These are phyloP conservation scores for Coronaproctus castanopsis DNA, from an alignment of 2,888 invertebrate species.

Conservation along the genomic window DNA sequence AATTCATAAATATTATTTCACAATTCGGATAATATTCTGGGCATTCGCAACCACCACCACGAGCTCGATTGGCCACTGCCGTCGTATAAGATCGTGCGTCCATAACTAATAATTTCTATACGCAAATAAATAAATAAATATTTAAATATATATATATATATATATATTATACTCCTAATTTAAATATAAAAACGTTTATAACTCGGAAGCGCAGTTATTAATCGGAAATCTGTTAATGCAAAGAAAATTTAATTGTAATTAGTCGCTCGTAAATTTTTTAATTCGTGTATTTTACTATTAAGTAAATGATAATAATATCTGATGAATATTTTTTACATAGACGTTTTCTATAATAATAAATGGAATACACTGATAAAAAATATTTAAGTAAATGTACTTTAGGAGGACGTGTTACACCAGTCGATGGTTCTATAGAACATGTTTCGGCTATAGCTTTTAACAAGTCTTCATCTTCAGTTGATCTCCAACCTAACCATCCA, in stretches of 20 bases:
- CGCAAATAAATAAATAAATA: conserved; percentile 14
- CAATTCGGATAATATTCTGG: conserved; percentile 86
- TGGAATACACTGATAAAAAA: too few relatives aligned
- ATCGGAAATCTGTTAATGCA: too few relatives aligned
- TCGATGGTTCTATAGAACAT: conserved; percentile 29
- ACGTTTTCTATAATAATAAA: too few relatives aligned
- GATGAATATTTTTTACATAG: too few relatives aligned
- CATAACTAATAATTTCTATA: conserved; percentile 63
- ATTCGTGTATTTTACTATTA: too few relatives aligned
- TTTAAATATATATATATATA: neutral
- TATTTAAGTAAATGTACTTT: conserved; percentile 11
- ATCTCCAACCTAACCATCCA: conserved; percentile 87
- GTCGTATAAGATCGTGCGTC: conserved; percentile 93
- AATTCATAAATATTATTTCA: conserved; percentile 90
- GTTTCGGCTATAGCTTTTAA: conserved; percentile 64
- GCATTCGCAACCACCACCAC: conserved; percentile 93
- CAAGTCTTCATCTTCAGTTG: conserved; percentile 69
- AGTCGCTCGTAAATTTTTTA: too few relatives aligned
- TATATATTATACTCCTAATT: neutral
- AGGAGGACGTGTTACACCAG: neutral
- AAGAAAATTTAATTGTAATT: too few relatives aligned
- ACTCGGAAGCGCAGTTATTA: neutral
- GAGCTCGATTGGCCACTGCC: conserved; percentile 85
- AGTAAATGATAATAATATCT: too few relatives aligned
- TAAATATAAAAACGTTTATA: neutral